Evolutionary conservation across 2,113 vertebrate species (phyloP), one percentile per base, ranked within the genome.

Genomic region (Carettochelys insculpta): DNA sequence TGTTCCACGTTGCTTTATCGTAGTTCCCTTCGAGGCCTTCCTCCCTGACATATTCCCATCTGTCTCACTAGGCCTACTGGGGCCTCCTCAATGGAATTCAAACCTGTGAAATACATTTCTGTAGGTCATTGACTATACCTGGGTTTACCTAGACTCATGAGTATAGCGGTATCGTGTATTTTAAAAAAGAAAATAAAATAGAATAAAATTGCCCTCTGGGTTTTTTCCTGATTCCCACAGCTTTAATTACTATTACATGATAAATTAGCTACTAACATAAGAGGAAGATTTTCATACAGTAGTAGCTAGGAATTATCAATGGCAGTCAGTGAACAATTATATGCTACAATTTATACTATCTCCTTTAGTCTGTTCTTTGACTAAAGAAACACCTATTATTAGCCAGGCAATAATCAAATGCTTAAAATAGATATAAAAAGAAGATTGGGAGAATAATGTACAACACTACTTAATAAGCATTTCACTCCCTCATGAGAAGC

Each of bases 371-470:
- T 97, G 89, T 90, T 96, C 95, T 94, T 95, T 96, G 95, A 83
- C 93, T 94, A 97, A 96, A 95, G 34, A 92, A 95, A 91, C 90
- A 97, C 90, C 97, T 98, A 91, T 97, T 97, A 97, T 97, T 97
- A 97, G 95, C 94, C 95, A 97, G 92, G 95, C 93, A 96, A 97
- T 97, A 97, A 98, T 97, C 95, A 97, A 97, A 96, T 92, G 97
- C 94, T 97, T 97, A 96, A 97, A 98, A 97, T 92, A 97, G 95
- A 75, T 81, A 94, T 85, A 88, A 96, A 97, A 97, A 95, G 89
- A 94, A 91, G 87, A 87, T 93, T 95, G 92, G 80, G 86, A 93
- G 92, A 96, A 94, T 96, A 96, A 95, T 25, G 52, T 27, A 89
- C 94, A 92, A 56, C 54, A 83, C 81, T 11, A 54, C 81, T 87